Percentiles rank a stretch among this genome's conserved stretches.
phyloP scores from a whole-genome alignment of 2,797 vertebrate genomes.

The Hippoglossus hippoglossus region DNA sequence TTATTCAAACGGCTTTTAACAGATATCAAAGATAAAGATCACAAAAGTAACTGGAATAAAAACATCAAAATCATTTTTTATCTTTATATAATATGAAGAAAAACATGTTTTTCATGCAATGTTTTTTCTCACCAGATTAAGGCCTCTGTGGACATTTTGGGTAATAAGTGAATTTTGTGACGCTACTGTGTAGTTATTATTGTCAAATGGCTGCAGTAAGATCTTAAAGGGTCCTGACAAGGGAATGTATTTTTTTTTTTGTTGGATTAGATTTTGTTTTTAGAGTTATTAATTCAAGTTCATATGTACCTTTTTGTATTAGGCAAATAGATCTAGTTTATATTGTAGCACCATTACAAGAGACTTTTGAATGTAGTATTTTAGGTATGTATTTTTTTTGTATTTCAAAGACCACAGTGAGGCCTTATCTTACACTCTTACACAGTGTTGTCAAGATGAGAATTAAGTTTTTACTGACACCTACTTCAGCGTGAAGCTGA shows the following conservation, averaged over 20 bases:
- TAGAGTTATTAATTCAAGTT: conserved; percentile 69
- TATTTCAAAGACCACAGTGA: conserved; percentile 78
- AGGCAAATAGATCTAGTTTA: conserved; percentile 63
- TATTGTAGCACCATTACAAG: conserved; percentile 60
- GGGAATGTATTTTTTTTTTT: conserved; percentile 77
- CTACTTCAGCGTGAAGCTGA: conserved; percentile 45
- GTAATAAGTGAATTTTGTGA: conserved; percentile 42
- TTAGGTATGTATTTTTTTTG: conserved; percentile 66
- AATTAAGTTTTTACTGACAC: conserved; percentile 37
- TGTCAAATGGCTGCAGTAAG: conserved; percentile 46
- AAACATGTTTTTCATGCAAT: conserved; percentile 5
- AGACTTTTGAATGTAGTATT: conserved; percentile 74
- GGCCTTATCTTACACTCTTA: conserved; percentile 73
- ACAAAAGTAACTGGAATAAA: not conserved
- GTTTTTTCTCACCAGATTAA: conserved; percentile 7
- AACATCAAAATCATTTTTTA: not conserved
- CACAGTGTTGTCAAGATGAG: conserved; percentile 57
- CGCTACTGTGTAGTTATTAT: conserved; percentile 61
- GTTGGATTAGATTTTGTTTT: conserved; percentile 69
- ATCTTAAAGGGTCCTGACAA: conserved; percentile 77
- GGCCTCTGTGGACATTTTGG: not conserved
- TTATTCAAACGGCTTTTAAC: conserved; percentile 4
- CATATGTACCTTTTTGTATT: conserved; percentile 69
- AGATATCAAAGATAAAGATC: conserved; percentile 3
- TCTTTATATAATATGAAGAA: not conserved